Percentiles rank a stretch among this genome's conserved stretches.
Conservation (phyloP, 2,888 invertebrate genomes). For the Steinernema carpocapsae region DNA sequence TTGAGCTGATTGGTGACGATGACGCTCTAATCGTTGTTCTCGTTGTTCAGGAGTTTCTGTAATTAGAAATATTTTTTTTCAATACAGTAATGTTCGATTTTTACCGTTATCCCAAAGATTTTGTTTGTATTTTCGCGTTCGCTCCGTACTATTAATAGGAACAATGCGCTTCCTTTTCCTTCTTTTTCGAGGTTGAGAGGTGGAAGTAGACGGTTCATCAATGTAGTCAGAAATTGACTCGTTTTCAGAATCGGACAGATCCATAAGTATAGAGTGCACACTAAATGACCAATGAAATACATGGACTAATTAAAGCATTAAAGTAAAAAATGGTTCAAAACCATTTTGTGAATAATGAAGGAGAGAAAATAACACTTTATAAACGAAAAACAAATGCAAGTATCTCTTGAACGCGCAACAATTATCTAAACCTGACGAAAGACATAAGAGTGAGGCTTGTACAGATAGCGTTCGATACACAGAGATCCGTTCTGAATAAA, state of each 20-base stretch:
- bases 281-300: too few relatives aligned
- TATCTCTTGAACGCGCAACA: too few relatives aligned
- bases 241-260: too few relatives aligned
- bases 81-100: too few relatives aligned
- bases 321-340: background rate
- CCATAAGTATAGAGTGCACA: too few relatives aligned
- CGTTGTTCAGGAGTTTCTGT: too few relatives aligned
- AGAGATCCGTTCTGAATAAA: too few relatives aligned
- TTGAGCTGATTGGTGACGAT: background rate
- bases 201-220: background rate
- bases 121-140: background rate
- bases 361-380: background rate
- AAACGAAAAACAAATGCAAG: too few relatives aligned
- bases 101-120: background rate
- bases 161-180: background rate
- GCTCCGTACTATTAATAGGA: background rate
- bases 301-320: background rate
- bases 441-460: too few relatives aligned
- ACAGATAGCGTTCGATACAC: too few relatives aligned
- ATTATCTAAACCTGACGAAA: too few relatives aligned
- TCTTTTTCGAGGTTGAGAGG: background rate
- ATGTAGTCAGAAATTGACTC: background rate
- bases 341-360: background rate
- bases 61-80: too few relatives aligned
- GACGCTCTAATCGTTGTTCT: background rate